Percentiles rank a stretch among this genome's conserved stretches.
phyloP scores from a whole-genome alignment of 1,140 invertebrate species.

The Euwallacea similis region DNA sequence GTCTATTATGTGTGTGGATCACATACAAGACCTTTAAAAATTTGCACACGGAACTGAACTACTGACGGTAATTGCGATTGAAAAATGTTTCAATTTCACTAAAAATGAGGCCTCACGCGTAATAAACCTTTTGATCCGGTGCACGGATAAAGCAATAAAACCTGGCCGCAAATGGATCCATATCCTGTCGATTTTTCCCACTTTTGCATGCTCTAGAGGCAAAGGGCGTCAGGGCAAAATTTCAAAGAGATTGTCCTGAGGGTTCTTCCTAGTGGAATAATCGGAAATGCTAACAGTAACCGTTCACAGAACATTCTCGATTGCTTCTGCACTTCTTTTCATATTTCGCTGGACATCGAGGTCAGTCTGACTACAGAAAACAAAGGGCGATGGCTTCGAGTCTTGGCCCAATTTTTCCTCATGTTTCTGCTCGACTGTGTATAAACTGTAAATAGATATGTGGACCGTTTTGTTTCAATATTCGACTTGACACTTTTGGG shows the following conservation, averaged over 20 bases:
- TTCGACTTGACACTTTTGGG: neutral
- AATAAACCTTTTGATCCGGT: neutral
- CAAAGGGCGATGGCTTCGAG: neutral
- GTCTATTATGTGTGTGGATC: neutral
- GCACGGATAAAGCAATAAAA: neutral
- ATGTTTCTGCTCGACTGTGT: constrained; percentile 3
- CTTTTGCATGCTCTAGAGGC: neutral
- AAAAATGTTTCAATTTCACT: too few relatives aligned
- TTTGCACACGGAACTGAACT: too few relatives aligned
- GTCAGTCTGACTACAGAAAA: constrained; percentile 4
- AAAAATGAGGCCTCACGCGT: too few relatives aligned
- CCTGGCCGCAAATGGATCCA: neutral
- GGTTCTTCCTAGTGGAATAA: constrained; percentile 19
- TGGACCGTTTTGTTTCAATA: neutral
- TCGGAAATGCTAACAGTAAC: constrained; percentile 15
- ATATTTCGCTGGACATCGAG: constrained; percentile 18
- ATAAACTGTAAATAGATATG: constrained; percentile 4
- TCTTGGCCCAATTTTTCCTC: neutral
- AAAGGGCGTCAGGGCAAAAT: constrained; percentile 5
- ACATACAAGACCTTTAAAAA: neutral
- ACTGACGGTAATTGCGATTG: too few relatives aligned
- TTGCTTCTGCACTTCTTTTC: constrained; percentile 14
- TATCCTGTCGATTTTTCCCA: neutral
- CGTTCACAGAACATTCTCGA: constrained; percentile 13
- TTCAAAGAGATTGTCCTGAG: constrained; percentile 14